A percentile compares a stretch with the other conserved stretches of the same genome.
phyloP scores from a whole-genome alignment of 2,113 vertebrate genomes.

The Scytalopus superciliaris region DNA sequence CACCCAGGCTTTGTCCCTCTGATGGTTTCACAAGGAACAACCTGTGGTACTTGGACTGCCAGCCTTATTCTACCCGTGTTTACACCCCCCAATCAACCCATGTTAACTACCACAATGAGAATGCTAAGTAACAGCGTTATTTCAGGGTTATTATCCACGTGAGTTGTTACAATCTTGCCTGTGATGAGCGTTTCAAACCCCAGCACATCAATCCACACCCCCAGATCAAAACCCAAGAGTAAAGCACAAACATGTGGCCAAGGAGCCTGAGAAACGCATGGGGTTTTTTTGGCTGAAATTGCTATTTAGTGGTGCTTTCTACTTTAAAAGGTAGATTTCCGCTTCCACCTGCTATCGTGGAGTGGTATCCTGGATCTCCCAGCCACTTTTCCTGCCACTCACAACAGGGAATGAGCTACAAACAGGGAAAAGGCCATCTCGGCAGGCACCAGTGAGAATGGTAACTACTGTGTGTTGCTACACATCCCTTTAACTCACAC shows the following conservation, averaged over 20 bases:
- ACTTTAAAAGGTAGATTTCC: neutral
- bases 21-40: neutral
- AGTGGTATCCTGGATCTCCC: neutral
- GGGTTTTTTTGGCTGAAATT: neutral
- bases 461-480: neutral
- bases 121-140: neutral
- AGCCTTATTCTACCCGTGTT: neutral
- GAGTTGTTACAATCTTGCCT: fast-evolving
- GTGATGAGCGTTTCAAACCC: neutral
- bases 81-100: fast-evolving
- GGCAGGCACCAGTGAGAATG: neutral
- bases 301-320: neutral
- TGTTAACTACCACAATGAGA: no score
- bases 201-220: no score
- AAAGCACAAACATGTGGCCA: neutral
- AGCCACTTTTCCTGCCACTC: neutral
- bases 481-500: neutral
- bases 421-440: neutral
- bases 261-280: neutral
- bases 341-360: neutral
- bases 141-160: no score
- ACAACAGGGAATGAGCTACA: neutral
- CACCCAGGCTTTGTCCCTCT: neutral
- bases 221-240: neutral
- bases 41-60: no score